phyloP scores from a whole-genome alignment of 2,113 vertebrate species.

The Cyanoramphus novaezelandiae region DNA sequence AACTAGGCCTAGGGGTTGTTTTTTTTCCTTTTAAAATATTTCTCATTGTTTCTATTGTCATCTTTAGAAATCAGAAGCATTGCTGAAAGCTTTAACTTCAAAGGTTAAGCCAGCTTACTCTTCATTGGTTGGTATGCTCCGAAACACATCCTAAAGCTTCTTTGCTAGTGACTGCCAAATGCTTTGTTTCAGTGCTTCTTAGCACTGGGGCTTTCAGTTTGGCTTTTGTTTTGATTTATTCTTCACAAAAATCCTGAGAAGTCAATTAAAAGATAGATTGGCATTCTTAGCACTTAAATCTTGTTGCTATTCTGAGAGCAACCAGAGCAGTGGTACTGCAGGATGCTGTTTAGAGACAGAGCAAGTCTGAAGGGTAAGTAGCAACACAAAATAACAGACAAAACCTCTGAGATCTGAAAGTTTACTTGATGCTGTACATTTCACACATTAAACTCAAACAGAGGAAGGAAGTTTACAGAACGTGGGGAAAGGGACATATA shows the following conservation, averaged over 20 bases:
- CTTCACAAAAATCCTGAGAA: slow-evolving; percentile 8
- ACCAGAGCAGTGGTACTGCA: background rate
- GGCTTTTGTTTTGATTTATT: slow-evolving; percentile 15
- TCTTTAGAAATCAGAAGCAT: background rate
- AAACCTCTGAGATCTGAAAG: background rate
- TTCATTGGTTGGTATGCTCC: slow-evolving; percentile 14
- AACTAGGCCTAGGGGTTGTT: background rate
- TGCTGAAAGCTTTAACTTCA: slow-evolving; percentile 54
- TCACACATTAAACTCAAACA: background rate
- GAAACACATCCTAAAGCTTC: slow-evolving; percentile 13
- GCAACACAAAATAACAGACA: background rate
- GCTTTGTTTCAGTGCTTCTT: background rate
- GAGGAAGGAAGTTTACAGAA: background rate
- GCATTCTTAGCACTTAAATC: background rate
- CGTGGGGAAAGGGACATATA: background rate
- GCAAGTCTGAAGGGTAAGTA: background rate
- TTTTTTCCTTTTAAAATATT: background rate
- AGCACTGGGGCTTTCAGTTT: background rate
- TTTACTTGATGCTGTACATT: background rate
- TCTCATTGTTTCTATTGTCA: slow-evolving; percentile 13
- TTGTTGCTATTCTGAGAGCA: background rate
- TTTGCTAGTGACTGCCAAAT: slow-evolving; percentile 20
- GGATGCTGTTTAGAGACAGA: background rate
- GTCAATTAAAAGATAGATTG: slow-evolving; percentile 24
- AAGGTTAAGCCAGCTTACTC: slow-evolving; percentile 8